Conservation (phyloP, 1,140 invertebrate species). For the Ceratitis capitata region DNA sequence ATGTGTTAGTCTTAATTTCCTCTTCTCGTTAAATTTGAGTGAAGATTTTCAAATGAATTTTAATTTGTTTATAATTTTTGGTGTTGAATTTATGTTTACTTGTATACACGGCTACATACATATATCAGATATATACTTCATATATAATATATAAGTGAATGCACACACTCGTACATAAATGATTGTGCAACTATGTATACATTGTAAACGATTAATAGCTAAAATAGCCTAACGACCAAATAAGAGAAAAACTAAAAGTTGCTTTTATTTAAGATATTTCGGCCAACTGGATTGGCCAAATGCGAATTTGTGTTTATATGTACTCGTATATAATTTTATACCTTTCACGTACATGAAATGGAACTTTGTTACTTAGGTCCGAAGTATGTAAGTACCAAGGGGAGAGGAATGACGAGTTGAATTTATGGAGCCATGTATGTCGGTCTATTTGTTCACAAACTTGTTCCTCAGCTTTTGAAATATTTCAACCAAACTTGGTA, state of each 20-base stretch:
- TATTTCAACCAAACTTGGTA: too few species aligned
- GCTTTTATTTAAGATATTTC: neutral
- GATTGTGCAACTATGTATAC: neutral
- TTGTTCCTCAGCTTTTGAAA: too few species aligned
- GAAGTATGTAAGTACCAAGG: too few species aligned
- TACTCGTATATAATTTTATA: neutral
- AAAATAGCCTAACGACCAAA: neutral
- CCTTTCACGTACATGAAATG: too few species aligned
- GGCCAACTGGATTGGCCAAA: neutral
- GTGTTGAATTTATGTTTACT: neutral
- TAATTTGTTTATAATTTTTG: neutral
- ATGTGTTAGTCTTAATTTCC: neutral
- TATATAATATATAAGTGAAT: neutral
- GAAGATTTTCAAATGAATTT: neutral
- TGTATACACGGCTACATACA: neutral
- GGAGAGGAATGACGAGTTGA: too few species aligned
- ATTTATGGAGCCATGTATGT: too few species aligned
- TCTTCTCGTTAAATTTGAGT: neutral
- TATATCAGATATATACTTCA: too few species aligned
- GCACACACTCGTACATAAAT: neutral
- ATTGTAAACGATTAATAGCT: neutral
- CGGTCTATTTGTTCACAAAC: too few species aligned
- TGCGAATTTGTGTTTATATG: neutral
- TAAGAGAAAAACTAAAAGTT: neutral
- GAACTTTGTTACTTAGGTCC: too few species aligned